A percentile compares a stretch with the other conserved stretches of the same genome.
Conservation (phyloP, 2,888 invertebrate genomes). For the Drosophila algonquin region DNA sequence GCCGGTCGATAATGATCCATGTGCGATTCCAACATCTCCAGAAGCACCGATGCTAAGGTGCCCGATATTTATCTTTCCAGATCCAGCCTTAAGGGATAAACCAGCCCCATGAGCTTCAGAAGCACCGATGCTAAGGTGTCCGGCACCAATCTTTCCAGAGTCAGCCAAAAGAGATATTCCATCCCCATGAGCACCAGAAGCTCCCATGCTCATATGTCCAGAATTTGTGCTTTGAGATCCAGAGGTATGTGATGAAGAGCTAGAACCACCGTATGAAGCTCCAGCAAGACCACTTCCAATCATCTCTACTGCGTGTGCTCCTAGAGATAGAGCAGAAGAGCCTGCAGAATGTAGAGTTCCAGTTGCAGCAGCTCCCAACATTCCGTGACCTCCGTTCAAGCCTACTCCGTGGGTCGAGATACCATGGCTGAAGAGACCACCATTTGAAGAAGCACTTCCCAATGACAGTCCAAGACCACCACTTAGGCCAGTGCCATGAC, state of each 20-base stretch:
- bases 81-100: no score
- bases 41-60: no score
- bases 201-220: neutral
- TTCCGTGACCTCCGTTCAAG: neutral
- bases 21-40: no score
- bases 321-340: no score
- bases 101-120: no score
- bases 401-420: neutral
- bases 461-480: conserved; percentile 3
- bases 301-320: no score
- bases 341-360: neutral
- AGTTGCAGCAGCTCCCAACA: conserved; percentile 13
- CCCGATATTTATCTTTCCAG: no score
- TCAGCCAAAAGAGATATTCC: neutral
- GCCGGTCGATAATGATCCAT: no score
- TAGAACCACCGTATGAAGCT: neutral
- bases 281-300: neutral
- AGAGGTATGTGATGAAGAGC: no score
- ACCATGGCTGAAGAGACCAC: neutral
- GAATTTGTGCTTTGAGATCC: neutral
- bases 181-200: conserved; percentile 5
- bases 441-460: neutral
- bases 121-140: neutral
- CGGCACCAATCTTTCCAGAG: neutral
- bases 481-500: conserved; percentile 12